A percentile compares a stretch with the other conserved stretches of the same genome.
These are phyloP conservation scores for Epizoanthus illoricatus DNA, from an alignment of 92 coral and sea anemone species.

Conservation along the genomic window DNA sequence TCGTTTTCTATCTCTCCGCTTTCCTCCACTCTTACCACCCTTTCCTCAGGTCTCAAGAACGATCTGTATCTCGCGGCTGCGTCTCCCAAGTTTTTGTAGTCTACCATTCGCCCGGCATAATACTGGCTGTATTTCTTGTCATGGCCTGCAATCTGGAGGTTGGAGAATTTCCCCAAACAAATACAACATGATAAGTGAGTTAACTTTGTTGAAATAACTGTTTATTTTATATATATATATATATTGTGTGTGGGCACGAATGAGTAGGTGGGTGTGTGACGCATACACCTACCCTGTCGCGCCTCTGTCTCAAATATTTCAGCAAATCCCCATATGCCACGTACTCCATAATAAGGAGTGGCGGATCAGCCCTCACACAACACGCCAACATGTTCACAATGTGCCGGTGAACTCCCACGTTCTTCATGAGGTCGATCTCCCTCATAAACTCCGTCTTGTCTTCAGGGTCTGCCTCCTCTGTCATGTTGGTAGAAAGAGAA, in stretches of 20 bases:
- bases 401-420: conserved; percentile 19
- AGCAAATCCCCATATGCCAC: conserved; percentile 20
- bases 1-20: background rate
- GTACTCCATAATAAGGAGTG: conserved; percentile 20
- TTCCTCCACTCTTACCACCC: background rate
- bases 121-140: conserved; percentile 23
- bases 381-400: conserved; percentile 29
- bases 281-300: conserved; percentile 3
- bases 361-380: conserved; percentile 17
- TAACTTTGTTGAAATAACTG: too few species aligned
- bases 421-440: conserved; percentile 17
- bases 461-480: background rate
- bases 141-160: conserved; percentile 12
- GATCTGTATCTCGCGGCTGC: conserved; percentile 17
- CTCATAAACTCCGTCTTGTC: conserved; percentile 27
- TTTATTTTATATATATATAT: too few species aligned
- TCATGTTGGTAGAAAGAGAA: background rate
- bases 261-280: background rate
- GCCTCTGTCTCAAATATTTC: conserved; percentile 16
- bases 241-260: too few species aligned
- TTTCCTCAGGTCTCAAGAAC: conserved; percentile 10
- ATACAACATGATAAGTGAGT: background rate
- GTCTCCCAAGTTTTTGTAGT: conserved; percentile 15
- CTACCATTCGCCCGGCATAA: conserved; percentile 14
- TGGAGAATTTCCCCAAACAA: background rate